A percentile compares a stretch with the other conserved stretches of the same genome.
phyloP scores from a whole-genome alignment of 2,113 vertebrate species.

The Muntiacus reevesi region DNA sequence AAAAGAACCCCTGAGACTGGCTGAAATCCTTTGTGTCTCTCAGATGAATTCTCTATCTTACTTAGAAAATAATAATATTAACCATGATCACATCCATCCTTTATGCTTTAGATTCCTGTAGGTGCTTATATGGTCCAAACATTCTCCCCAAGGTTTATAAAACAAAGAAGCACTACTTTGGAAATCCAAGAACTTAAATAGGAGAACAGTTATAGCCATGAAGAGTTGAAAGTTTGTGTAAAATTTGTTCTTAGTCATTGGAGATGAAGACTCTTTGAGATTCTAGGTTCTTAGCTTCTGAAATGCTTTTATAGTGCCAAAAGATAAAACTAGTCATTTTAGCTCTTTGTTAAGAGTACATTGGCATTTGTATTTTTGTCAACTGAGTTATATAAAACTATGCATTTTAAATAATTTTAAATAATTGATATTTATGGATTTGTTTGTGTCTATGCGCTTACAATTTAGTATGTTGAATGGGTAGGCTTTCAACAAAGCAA shows the following conservation, averaged over 20 bases:
- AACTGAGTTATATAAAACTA: not conserved
- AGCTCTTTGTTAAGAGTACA: not conserved
- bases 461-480: not conserved
- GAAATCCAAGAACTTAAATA: not conserved
- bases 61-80: not conserved
- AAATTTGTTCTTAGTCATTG: not conserved
- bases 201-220: not conserved
- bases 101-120: not conserved
- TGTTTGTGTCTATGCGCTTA: not conserved
- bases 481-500: not conserved
- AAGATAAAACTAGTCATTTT: not conserved
- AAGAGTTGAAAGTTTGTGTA: not conserved
- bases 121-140: not conserved
- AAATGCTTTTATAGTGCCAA: not conserved
- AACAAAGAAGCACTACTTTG: not conserved
- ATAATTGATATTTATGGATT: conserved; percentile 23
- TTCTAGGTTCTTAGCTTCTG: not conserved
- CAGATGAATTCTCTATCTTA: not conserved
- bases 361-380: conserved; percentile 18
- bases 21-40: not conserved
- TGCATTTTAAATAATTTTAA: conserved; percentile 16
- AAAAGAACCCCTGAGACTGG: not conserved
- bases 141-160: not conserved
- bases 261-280: not conserved
- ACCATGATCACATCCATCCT: not conserved